Base-by-base conservation (phyloP, 2,888 invertebrate species). In the Sarcophaga caerulescens region DNA sequence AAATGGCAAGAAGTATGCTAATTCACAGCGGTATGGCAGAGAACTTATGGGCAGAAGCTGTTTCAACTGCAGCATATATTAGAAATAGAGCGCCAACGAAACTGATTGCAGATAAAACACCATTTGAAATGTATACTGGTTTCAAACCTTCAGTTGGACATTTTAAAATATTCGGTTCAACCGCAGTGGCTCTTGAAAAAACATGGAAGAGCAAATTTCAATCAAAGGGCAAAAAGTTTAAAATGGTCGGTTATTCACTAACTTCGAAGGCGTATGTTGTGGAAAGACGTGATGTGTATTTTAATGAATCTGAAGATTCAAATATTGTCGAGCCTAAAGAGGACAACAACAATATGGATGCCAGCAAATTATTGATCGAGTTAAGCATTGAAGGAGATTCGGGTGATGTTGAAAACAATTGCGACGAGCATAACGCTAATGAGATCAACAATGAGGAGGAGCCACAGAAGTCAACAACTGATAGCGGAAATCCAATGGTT, bases 241-340 rank as follows among this genome's bases (percentile, higher is more conserved):
- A 17, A 5, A 71, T 71, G 71, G 71, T 71, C 3, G 52, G 74
- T 2, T 81, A 74, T 47, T 81, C 74, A 6, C 59, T 63, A 19
- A 35, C 63, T 14, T 52, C 79, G 12, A 74, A 81, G 35, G 75
- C 84, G 19, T 84, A 82, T 12, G 60, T 85, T 3, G 68, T 80
- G 4, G 82, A 85, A 45, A 86, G 65, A n/a, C 74, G 85, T 4
- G 81, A 81, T 59, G 82, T 84, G 4, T 52, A 25, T n/a, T 84
- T 87, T 77, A 19, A 59, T n/a, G 79, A 68, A 66, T 12, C 17
- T 52, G 63, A 63, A 17, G 14, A 65, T 10, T 1, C 12, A 60
- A 60, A 60, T 60, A 60, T 12, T 5, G 1, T 12, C 12, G 17
- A 60, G 21, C 1, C 19, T 8, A 8, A 60, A 10, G 17, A 60